Base-by-base conservation (phyloP, 2,113 vertebrate species). In the Meles meles region DNA sequence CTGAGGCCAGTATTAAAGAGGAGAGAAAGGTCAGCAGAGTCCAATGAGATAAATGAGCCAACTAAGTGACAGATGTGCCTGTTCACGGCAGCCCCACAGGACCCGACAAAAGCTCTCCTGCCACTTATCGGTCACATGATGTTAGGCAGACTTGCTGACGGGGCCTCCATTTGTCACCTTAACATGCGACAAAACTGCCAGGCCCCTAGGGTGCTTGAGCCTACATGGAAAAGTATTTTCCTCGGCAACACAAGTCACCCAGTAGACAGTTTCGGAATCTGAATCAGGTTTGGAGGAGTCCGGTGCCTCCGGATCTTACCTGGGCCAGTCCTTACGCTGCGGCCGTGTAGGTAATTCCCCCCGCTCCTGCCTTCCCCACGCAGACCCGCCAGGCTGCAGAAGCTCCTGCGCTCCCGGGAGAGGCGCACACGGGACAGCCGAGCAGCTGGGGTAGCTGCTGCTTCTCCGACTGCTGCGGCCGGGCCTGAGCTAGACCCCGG, bases 1-100 rank as follows among this genome's bases (percentile, higher is more conserved):
- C 99, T 99, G 98, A 55, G 83, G n/a, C 69, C 84, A 44, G 82
- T 0, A 1, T 79, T 49, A 37, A 44, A 52, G 34, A 39, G 42
- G 44, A 94, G 6, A 97, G 79, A 93, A 44, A 27, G 42, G 85
- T 96, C 80, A 96, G 67, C 29, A 95, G 17, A n/a, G 34, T 44
- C 14, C 37, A 42, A 18, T 63, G 29, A 76, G 47, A 34, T 5
- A 23, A 47, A 39, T 6, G 44, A 89, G 13, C 25, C 61, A 31
- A 42, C 14, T 23, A 31, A 86, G 47, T 17, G 86, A 42, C 39
- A 83, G 2, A 7, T 20, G 0, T 42, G 1, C 20, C 81, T 63
- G 23, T 77, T 65, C 29, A 52, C 1, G 31, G 8, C n/a, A 25
- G 55, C 12, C 47, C 57, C 59, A 61, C 17, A 42, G 23, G 42